These are phyloP conservation scores for Drosophila bocqueti DNA, from an alignment of 1,140 invertebrate species.

Conservation along the genomic window DNA sequence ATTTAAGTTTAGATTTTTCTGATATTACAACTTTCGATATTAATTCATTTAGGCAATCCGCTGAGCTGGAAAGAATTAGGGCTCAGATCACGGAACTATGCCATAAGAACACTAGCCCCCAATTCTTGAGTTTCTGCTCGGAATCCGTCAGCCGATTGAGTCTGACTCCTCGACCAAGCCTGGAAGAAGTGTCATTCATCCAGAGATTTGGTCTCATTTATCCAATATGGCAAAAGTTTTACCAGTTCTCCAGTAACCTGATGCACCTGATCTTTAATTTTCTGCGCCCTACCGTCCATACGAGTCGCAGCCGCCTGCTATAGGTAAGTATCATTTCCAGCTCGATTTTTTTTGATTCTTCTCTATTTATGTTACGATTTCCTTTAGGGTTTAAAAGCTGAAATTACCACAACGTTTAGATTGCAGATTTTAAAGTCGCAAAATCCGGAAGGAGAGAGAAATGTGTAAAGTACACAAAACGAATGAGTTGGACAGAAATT, in stretches of 20 bases:
- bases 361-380: too few species aligned
- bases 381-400: neutral
- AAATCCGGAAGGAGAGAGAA: too few species aligned
- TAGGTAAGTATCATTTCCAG: neutral
- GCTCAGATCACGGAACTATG: constrained; percentile 5
- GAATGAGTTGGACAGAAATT: neutral
- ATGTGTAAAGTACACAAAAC: neutral
- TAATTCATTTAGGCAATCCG: neutral
- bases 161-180: neutral
- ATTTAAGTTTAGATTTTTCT: too few species aligned
- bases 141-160: neutral
- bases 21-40: neutral
- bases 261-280: neutral
- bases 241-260: neutral
- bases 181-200: neutral
- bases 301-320: neutral
- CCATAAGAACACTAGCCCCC: neutral
- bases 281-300: neutral
- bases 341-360: too few species aligned
- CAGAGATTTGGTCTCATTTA: neutral
- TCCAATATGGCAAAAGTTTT: neutral
- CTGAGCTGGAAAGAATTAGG: neutral
- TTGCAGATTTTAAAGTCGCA: neutral
- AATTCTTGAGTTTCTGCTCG: neutral
- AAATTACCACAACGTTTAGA: neutral